Conservation (phyloP, 2,113 vertebrate genomes). For the Microtus pennsylvanicus region DNA sequence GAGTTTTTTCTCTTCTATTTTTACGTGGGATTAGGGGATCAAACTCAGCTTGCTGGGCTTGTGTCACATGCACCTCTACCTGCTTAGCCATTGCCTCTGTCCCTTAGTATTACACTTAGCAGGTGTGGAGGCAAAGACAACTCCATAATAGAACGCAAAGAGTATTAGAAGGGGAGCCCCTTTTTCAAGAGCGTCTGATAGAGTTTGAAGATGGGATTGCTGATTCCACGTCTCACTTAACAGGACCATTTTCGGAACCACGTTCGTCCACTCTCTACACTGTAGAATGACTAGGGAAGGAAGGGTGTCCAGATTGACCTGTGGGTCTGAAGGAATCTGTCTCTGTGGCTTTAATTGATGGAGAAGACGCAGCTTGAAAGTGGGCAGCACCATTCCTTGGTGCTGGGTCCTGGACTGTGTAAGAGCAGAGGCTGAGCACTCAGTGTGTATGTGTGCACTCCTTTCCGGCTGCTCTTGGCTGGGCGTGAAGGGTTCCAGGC, state of each 20-base stretch:
- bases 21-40: not conserved
- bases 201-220: not conserved
- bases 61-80: too few relatives aligned
- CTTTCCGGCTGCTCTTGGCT: not conserved
- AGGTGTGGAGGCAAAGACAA: not conserved
- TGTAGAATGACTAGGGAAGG: not conserved
- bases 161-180: not conserved
- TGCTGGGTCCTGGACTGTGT: not conserved
- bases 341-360: not conserved
- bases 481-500: too few relatives aligned
- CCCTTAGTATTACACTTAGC: not conserved
- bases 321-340: not conserved
- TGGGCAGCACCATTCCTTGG: not conserved
- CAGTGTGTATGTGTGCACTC: accelerated
- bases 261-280: not conserved
- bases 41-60: too few relatives aligned
- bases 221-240: not conserved
- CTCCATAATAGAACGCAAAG: not conserved
- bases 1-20: not conserved
- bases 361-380: not conserved
- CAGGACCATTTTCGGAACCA: not conserved
- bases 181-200: not conserved
- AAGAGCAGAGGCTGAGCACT: not conserved
- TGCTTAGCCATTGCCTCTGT: too few relatives aligned
- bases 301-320: not conserved